These are phyloP conservation scores for Nannoperca australis DNA, from an alignment of 2,797 vertebrate genomes.

Conservation along the genomic window DNA sequence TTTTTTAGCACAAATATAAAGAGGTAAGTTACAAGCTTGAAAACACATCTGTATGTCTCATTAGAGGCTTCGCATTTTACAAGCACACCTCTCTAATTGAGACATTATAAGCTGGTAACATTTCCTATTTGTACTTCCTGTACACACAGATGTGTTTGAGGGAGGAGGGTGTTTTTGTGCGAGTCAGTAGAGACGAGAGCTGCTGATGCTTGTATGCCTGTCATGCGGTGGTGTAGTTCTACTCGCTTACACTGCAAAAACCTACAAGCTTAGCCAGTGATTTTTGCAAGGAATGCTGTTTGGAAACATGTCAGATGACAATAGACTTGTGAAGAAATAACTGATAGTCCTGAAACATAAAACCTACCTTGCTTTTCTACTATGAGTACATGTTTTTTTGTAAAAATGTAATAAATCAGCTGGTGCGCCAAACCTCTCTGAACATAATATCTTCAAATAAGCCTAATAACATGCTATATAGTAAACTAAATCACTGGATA, in stretches of 20 bases:
- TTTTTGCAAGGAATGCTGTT: slow-evolving; percentile 26
- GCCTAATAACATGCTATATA: not conserved
- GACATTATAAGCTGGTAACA: not conserved
- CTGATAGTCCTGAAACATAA: not conserved
- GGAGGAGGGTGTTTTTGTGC: slow-evolving; percentile 19
- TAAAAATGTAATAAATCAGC: not conserved
- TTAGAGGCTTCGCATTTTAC: not conserved
- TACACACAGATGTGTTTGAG: slow-evolving; percentile 30
- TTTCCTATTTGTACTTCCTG: not conserved
- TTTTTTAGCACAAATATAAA: slow-evolving; percentile 12
- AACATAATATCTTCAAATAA: not conserved
- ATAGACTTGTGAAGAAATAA: not conserved
- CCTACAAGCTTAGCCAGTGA: slow-evolving; percentile 63
- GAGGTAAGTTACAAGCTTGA: slow-evolving; percentile 57
- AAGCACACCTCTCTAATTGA: not conserved
- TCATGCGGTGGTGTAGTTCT: slow-evolving; percentile 33
- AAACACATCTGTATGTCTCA: slow-evolving; percentile 38
- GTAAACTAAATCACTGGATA: slow-evolving; percentile 63
- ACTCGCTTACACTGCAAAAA: slow-evolving; percentile 42
- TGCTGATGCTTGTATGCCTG: slow-evolving; percentile 17
- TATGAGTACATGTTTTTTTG: not conserved
- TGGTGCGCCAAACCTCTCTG: not conserved
- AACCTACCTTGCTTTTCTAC: not conserved
- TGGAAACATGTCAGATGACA: slow-evolving; percentile 4
- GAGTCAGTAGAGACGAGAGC: slow-evolving; percentile 4